These are phyloP conservation scores for Pantherophis guttatus DNA, from an alignment of 2,113 vertebrate genomes.

Conservation along the genomic window DNA sequence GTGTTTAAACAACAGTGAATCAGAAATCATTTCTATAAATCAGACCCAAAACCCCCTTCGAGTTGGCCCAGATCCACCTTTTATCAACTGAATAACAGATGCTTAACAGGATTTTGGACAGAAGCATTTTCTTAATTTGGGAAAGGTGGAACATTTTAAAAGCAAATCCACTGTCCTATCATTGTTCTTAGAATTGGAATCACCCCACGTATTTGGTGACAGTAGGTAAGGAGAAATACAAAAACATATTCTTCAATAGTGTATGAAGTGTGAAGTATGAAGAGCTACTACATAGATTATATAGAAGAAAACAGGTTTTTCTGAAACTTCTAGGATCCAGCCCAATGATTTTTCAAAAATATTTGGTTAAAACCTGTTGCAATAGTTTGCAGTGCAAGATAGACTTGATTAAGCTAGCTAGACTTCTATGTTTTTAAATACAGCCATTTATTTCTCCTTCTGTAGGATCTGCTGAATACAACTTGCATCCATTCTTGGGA, in stretches of 20 bases:
- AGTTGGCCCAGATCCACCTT: background rate
- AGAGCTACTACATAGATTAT: background rate
- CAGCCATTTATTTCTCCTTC: background rate
- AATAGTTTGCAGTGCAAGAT: background rate
- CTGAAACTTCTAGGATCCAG: no score
- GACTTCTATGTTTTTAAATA: background rate
- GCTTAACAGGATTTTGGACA: background rate
- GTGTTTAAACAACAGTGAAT: background rate
- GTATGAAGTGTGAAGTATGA: background rate
- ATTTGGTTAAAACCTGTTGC: background rate
- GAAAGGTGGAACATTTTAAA: background rate
- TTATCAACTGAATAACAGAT: background rate
- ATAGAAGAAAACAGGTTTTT: background rate
- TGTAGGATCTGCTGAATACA: conserved; percentile 86
- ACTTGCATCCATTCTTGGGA: conserved; percentile 87
- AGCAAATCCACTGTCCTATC: background rate
- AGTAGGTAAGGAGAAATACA: background rate
- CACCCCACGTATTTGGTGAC: background rate
- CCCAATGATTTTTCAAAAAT: background rate
- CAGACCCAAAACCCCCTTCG: background rate
- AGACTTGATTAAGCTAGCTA: background rate
- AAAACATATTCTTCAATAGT: background rate
- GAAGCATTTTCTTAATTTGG: background rate
- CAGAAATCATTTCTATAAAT: background rate
- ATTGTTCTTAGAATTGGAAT: background rate